Evolutionary conservation across 1,140 invertebrate species (phyloP), one percentile per base, ranked within the genome.

Genomic region (Drosophila ananassae): DNA sequence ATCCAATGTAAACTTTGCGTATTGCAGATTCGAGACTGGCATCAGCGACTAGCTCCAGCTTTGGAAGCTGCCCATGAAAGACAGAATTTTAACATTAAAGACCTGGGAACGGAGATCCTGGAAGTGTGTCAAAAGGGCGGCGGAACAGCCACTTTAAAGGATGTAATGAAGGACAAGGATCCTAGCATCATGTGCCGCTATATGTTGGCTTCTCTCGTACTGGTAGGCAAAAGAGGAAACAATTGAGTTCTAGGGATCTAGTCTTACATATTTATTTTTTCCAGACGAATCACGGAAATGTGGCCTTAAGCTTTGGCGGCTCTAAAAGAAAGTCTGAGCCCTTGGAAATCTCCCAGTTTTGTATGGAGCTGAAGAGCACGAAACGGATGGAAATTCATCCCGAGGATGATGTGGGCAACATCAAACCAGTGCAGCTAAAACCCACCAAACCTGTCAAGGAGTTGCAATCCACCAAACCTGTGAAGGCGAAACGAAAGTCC

Each of bases 21-120:
- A n/a, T 72, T 60, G 0, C 28, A 91, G 90, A 78, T 91, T 2
- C 50, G 72, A 25, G 72, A 82, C 39, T 91, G 90, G 90, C 90
- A 91, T 60, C 61, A 64, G 10, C 57, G 81, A 17, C 46, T 91
- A 24, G 81, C 66, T 24, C 90, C 90, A 44, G 68, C 72, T 7
- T 54, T 91, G 34, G 81, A 82, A 24, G 66, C 72, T n/a, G 77
- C 90, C 2, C 85, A 82, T 46, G 85, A 72, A 2, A 75, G 90
- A 7, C 90, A 91, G 55, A 89, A 89, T 52, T 91, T 91, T 28
- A 87, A 87, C 24, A 80, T 91, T 13, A 73, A 78, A 34, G 59
- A 74, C 10, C 44, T 91, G 10, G 87, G 89, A 2, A 83, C 87
- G 13, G 80, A 91, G 55, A 75, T 91, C 17, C 64, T 91, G 5